Conservation (phyloP, 1,140 invertebrate genomes). For the Brachionus paranguensis region DNA sequence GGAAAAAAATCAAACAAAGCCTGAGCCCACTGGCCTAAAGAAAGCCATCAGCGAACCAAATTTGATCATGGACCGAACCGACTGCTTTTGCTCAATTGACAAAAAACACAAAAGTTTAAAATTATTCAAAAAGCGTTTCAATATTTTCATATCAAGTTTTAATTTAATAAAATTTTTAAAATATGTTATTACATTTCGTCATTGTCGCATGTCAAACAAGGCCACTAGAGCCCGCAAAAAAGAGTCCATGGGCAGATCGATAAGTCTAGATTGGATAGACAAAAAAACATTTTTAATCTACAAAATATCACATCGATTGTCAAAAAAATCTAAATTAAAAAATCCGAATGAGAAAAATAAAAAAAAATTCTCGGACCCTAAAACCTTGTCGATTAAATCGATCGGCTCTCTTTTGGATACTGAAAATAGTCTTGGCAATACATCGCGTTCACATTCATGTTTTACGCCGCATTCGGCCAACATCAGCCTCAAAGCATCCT, state of each 20-base stretch:
- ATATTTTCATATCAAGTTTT: not conserved
- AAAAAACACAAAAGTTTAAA: not conserved
- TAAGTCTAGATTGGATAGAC: not conserved
- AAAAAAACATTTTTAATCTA: not conserved
- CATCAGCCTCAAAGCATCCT: not conserved
- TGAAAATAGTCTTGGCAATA: not conserved
- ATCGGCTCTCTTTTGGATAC: not conserved
- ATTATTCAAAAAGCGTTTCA: not conserved
- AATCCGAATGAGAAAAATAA: not conserved
- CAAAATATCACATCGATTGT: not conserved
- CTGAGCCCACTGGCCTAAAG: not conserved
- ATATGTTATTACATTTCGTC: not conserved
- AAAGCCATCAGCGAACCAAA: conserved; percentile 4
- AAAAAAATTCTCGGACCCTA: not conserved
- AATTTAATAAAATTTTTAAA: not conserved
- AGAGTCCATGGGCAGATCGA: not conserved
- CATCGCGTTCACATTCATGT: not conserved
- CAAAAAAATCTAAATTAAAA: not conserved
- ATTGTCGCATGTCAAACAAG: not conserved
- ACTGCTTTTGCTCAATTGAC: not conserved
- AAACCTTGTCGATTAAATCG: not conserved
- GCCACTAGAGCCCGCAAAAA: not conserved
- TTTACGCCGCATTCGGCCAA: not conserved
- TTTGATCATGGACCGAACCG: not conserved
- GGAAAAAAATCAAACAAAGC: not conserved